Base-by-base conservation (phyloP, 2,797 vertebrate genomes). In the Hoplostethus mediterraneus region DNA sequence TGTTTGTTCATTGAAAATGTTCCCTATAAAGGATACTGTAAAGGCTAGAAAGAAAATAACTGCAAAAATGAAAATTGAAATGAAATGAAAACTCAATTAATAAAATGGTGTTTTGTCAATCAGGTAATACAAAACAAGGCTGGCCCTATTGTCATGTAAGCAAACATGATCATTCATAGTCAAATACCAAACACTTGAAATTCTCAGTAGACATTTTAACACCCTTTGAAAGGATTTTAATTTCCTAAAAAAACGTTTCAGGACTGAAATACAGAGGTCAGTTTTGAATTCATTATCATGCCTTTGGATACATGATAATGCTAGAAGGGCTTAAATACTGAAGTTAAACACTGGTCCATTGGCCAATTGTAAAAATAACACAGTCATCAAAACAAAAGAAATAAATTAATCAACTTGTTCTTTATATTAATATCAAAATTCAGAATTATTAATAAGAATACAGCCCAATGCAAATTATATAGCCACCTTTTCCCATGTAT, bases 321-420 rank as follows among this genome's bases (percentile, higher is more conserved):
- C 97, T 97, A 95, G 92, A 52, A 92, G 94, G 93, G 92, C 92
- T 94, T 95, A 95, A 98, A 99, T 98, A 98, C 97, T 98, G 96
- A 93, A 95, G 92, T 93, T 92, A 89, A 95, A 92, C 93, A 96
- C 94, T 96, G 94, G 90, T 95, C 91, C 90, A 94, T 92, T 90
- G 90, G 94, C 92, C 92, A 90, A 92, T 90, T 83, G 57, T 82
- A 81, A 85, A 91, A 92, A 84, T 33, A 81, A 82, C 62, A 81
- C 73, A 63, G 61, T 71, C 40, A 86, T 85, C 68, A 89, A 90
- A 91, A 90, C 72, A 92, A 91, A 90, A 90, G 80, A 92, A 92
- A 94, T 94, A 95, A 95, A 95, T 95, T 95, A 95, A 93, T 94
- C 89, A 93, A 91, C 91, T 95, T 95, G 93, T 95, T 95, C 93